Evolutionary conservation across 2,797 vertebrate species (phyloP).

Genomic region (Eptatretus atami): DNA sequence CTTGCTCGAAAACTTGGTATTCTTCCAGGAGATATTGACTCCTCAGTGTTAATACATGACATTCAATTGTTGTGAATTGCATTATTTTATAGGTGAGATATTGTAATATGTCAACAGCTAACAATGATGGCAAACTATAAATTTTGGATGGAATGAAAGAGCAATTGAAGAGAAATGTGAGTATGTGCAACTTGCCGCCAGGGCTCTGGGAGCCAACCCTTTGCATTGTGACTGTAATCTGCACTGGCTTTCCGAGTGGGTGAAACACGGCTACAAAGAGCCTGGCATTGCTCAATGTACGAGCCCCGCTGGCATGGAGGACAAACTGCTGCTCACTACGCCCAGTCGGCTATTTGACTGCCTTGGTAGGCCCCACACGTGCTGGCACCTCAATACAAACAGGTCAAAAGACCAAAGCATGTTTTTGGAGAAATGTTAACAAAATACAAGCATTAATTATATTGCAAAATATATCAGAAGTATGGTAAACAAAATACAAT

Average conservation of each 20-base stretch:
- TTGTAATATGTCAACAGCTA: too few relatives aligned
- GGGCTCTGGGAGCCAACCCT: constrained; percentile 80
- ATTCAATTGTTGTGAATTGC: not conserved
- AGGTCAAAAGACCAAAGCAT: too few relatives aligned
- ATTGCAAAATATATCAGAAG: too few relatives aligned
- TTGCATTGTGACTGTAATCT: constrained; percentile 86
- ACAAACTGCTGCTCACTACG: constrained; percentile 80
- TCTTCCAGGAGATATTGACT: too few relatives aligned
- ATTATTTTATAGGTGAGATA: not conserved
- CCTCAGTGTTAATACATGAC: too few relatives aligned
- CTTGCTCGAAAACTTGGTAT: too few relatives aligned
- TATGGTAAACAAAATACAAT: too few relatives aligned
- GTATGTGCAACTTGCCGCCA: constrained; percentile 14
- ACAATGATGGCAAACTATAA: too few relatives aligned
- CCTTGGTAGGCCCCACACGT: constrained; percentile 28
- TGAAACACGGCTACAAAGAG: constrained; percentile 88
- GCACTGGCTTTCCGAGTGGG: constrained; percentile 96
- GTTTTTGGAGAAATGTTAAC: too few relatives aligned
- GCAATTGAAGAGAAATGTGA: not conserved
- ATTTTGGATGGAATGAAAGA: too few relatives aligned
- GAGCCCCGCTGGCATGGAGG: constrained; percentile 72
- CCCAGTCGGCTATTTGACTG: constrained; percentile 90
- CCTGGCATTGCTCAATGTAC: constrained; percentile 76
- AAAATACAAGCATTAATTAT: too few relatives aligned
- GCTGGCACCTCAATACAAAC: too few relatives aligned